A percentile compares a stretch with the other conserved stretches of the same genome.
Conservation (phyloP, 2,888 invertebrate genomes). For the Mythimna loreyi region DNA sequence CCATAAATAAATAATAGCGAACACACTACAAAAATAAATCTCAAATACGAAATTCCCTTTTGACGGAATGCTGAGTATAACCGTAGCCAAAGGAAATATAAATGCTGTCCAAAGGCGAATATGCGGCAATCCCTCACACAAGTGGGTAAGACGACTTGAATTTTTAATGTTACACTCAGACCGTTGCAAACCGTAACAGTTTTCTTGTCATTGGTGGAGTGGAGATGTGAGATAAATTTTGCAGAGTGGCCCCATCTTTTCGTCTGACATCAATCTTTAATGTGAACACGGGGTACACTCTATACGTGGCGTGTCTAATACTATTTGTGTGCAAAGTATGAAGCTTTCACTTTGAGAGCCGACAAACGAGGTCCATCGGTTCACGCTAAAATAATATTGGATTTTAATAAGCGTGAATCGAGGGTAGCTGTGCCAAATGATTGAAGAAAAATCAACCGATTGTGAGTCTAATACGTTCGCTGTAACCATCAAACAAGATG, state of each 20-base stretch:
- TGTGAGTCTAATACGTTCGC: slow-evolving; percentile 59
- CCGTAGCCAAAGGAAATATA: slow-evolving; percentile 89
- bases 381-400: slow-evolving; percentile 59
- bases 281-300: slow-evolving; percentile 87
- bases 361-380: slow-evolving; percentile 59
- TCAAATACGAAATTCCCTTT: slow-evolving; percentile 76
- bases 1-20: slow-evolving; percentile 61
- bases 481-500: slow-evolving; percentile 71
- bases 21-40: slow-evolving; percentile 69
- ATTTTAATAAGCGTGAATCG: slow-evolving; percentile 56
- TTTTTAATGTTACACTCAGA: slow-evolving; percentile 91
- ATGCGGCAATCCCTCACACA: slow-evolving; percentile 91
- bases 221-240: slow-evolving; percentile 91
- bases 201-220: slow-evolving; percentile 90
- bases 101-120: slow-evolving; percentile 90
- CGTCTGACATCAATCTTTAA: slow-evolving; percentile 90
- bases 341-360: slow-evolving; percentile 74
- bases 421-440: slow-evolving; percentile 33
- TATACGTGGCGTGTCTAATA: slow-evolving; percentile 88
- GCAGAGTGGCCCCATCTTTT: slow-evolving; percentile 91
- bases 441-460: slow-evolving; percentile 33
- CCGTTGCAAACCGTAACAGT: slow-evolving; percentile 91
- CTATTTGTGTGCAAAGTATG: slow-evolving; percentile 83
- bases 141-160: slow-evolving; percentile 90
- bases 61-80: slow-evolving; percentile 78